Evolutionary conservation across 2,797 vertebrate genomes (phyloP), one percentile per base, ranked within the genome.

Genomic region (Poeciliopsis turneri): DNA sequence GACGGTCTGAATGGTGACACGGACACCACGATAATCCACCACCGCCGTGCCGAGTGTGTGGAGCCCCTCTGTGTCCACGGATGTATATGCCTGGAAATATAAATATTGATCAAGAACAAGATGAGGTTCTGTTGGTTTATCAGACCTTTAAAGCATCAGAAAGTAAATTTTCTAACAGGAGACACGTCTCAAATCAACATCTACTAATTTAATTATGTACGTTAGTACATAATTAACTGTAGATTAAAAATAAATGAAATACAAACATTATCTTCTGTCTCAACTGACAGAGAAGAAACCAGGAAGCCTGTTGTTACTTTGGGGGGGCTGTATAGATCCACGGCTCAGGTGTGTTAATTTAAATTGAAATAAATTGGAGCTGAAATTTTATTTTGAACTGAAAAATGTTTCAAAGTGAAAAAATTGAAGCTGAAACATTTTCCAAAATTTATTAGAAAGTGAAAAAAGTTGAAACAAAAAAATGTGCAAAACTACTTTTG

Each of bases 1-100:
- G 70, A 99, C 97, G 0, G 97, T 97, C 91, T 98, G 98, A 59
- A 97, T 97, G 0, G 97, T 97, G 80, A 99, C 96, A 0, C 98
- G 97, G 89, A 98, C 96, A 0, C 98, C 97, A 0, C 97, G 95
- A 86, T 99, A 99, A 89, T 99, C 98, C 66, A 99, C 96, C 84
- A 99, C 96, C 2, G 96, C 97, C 0, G 97, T 97, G 41, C 97
- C 97, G 45, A 99, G 94, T 0, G 97, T 97, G 90, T 98, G 96
- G 55, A 99, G 95, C 46, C 97, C 97, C 53, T 98, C 96, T 39
- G 95, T 93, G 41, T 99, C 98, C 30, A 98, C 95, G 0, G 96
- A 95, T 0, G 97, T 94, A 74, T 98, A 98, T 0, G 97, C 97
- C 93, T 97, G 81, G 11, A 86, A 36, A 11, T 77, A 46, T 15